Percentiles rank a stretch among this genome's conserved stretches.
These are phyloP conservation scores for Brachylomia viminalis DNA, from an alignment of 2,888 invertebrate species.

Conservation along the genomic window DNA sequence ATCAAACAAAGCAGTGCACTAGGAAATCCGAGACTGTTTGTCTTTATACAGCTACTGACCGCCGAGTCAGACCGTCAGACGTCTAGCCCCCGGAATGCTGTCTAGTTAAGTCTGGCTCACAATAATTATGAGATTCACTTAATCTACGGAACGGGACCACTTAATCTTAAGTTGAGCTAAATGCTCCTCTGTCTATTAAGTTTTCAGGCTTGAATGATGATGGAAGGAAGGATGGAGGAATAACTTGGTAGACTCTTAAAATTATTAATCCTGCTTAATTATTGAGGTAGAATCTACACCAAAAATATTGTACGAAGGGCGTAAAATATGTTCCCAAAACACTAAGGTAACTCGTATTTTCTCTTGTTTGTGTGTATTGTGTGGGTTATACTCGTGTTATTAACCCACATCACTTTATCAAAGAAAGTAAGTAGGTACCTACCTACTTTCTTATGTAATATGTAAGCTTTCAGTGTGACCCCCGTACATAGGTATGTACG, in stretches of 20 bases:
- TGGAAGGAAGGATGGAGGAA: conserved; percentile 11
- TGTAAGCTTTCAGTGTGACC: no score
- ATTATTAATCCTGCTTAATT: neutral
- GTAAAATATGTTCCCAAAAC: neutral
- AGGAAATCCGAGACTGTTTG: conserved; percentile 60
- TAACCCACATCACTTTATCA: no score
- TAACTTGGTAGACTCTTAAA: conserved; percentile 6
- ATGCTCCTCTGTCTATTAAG: conserved; percentile 24
- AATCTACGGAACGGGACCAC: conserved; percentile 32
- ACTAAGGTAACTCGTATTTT: neutral
- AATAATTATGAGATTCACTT: conserved; percentile 54
- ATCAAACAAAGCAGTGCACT: conserved; percentile 55
- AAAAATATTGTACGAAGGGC: neutral
- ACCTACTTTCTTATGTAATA: no score
- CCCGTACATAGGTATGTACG: no score
- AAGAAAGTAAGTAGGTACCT: no score
- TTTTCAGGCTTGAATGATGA: conserved; percentile 28
- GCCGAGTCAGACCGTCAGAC: conserved; percentile 57
- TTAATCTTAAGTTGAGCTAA: conserved; percentile 36
- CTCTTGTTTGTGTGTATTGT: no score
- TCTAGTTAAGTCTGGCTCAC: conserved; percentile 31
- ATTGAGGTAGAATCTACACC: neutral
- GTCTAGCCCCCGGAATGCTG: conserved; percentile 50
- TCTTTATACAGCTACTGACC: conserved; percentile 48
- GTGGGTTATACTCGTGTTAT: no score